Base-by-base conservation (phyloP, 1,140 invertebrate genomes). In the Eriosoma lanigerum region DNA sequence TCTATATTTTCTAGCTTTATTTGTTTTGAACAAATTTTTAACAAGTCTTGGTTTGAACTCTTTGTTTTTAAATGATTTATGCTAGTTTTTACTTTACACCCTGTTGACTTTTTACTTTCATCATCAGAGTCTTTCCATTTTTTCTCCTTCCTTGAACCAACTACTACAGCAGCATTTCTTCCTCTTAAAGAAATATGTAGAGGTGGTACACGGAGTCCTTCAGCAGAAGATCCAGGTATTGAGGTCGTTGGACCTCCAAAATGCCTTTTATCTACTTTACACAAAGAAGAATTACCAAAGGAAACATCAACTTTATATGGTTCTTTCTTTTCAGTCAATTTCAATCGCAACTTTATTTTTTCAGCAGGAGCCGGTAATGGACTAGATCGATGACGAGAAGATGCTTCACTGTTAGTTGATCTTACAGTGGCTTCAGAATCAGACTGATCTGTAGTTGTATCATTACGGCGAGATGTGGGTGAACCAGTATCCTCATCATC, bases 171-270 rank as follows among this genome's bases (percentile, higher is more conserved):
- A 19, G 93, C 92, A 86, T 95, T 95, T 62, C 93, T 88, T 12
- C 94, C 94, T 82, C 94, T 88, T 66, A 96, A 86, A 72, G 93
- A 94, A 83, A 96, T 96, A 84, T 96, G 94, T 83, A 96, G 87
- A 3, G 94, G 94, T 29, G 95, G 94, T 24, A 96, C 94, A 81
- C 93, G 88, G 1, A 92, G 91, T 83, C 95, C 93, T 81, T 91
- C 81, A 15, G 64, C 58, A 29, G 80, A 75, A 21, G 76, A 54
- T 0, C 73, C 32, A 5, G 75, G 24, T 62, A 78, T 26, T n/a
- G 75, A 26, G 12, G 75, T 58, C 19, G 75, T 62, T 19, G 75
- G 75, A 29, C 13, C 48, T 48, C 75, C 75, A 78, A 78, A 78
- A n/a, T 58, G 56, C 9, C 75, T 62, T 46, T 78, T 78, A 60